Evolutionary conservation across 2,797 vertebrate species (phyloP).

Genomic region (Syngnathus acus): DNA sequence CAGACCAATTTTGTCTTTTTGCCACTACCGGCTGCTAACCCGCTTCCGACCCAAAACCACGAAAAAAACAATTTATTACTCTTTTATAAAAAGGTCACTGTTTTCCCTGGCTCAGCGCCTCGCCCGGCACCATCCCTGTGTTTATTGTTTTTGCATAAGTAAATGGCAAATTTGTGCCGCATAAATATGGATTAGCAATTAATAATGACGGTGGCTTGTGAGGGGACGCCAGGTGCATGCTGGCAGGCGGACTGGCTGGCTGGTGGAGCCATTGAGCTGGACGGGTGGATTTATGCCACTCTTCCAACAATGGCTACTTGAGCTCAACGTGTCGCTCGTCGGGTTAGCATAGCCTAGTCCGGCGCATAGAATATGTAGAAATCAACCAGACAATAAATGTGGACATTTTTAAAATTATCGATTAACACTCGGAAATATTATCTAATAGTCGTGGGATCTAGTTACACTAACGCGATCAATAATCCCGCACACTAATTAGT

Average conservation of each 20-base stretch:
- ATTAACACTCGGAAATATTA: background rate
- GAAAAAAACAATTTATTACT: constrained; percentile 76
- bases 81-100: constrained; percentile 91
- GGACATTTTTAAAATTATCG: background rate
- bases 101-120: constrained; percentile 91
- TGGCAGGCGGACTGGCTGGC: constrained; percentile 52
- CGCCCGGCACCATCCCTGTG: constrained; percentile 85
- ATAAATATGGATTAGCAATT: constrained; percentile 99
- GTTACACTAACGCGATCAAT: background rate
- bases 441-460: background rate
- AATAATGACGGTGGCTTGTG: constrained; percentile 79
- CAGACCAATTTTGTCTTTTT: constrained; percentile 41
- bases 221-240: constrained; percentile 87
- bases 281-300: constrained; percentile 86
- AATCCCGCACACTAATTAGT: background rate
- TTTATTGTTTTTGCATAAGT: constrained; percentile 94
- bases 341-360: too few relatives aligned
- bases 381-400: too few relatives aligned
- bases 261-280: constrained; percentile 49
- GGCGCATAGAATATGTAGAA: too few relatives aligned
- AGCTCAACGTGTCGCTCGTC: background rate
- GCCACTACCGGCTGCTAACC: constrained; percentile 42
- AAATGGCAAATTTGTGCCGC: constrained; percentile 99
- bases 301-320: constrained; percentile 79
- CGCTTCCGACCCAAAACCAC: constrained; percentile 63